Evolutionary conservation across 2,797 vertebrate species (phyloP).

Genomic region (Chaenodraco wilsoni): DNA sequence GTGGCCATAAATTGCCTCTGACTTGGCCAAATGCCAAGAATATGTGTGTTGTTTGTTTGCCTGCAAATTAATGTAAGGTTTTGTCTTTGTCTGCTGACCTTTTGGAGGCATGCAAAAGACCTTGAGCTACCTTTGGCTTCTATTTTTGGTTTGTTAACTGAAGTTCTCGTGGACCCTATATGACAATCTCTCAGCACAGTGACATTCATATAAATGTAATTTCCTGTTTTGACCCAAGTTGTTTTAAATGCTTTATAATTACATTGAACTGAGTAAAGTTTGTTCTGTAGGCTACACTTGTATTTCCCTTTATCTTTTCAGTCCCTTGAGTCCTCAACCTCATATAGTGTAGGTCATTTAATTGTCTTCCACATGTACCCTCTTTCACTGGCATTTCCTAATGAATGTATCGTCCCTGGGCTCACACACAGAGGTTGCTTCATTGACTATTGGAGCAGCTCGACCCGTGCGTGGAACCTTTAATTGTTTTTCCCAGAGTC

Average conservation of each 20-base stretch:
- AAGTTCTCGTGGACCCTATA: background rate
- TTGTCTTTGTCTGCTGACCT: slow-evolving; percentile 43
- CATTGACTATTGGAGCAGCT: slow-evolving; percentile 74
- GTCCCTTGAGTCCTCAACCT: slow-evolving; percentile 60
- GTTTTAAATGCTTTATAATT: slow-evolving; percentile 53
- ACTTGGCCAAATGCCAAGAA: slow-evolving; percentile 40
- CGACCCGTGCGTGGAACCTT: slow-evolving; percentile 64
- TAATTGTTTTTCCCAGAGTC: slow-evolving; percentile 79
- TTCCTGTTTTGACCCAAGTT: slow-evolving; percentile 22
- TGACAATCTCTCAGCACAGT: background rate
- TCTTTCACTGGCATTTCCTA: slow-evolving; percentile 65
- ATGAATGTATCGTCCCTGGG: slow-evolving; percentile 69
- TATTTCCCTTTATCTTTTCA: slow-evolving; percentile 32
- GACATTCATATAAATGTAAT: slow-evolving; percentile 13
- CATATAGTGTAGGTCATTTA: slow-evolving; percentile 67
- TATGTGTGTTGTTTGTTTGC: slow-evolving; percentile 34
- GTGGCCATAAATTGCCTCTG: slow-evolving; percentile 42
- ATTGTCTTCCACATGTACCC: slow-evolving; percentile 59
- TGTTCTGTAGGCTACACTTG: slow-evolving; percentile 4
- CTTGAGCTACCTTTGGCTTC: slow-evolving; percentile 15
- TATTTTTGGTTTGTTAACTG: slow-evolving; percentile 40
- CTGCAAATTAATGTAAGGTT: slow-evolving; percentile 32
- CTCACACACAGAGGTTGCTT: slow-evolving; percentile 54
- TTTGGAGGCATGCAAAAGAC: slow-evolving; percentile 22
- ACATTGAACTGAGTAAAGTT: slow-evolving; percentile 31